Percentiles rank a stretch among this genome's conserved stretches.
These are phyloP conservation scores for Drosophila anomalata DNA, from an alignment of 2,888 invertebrate species.

Conservation along the genomic window DNA sequence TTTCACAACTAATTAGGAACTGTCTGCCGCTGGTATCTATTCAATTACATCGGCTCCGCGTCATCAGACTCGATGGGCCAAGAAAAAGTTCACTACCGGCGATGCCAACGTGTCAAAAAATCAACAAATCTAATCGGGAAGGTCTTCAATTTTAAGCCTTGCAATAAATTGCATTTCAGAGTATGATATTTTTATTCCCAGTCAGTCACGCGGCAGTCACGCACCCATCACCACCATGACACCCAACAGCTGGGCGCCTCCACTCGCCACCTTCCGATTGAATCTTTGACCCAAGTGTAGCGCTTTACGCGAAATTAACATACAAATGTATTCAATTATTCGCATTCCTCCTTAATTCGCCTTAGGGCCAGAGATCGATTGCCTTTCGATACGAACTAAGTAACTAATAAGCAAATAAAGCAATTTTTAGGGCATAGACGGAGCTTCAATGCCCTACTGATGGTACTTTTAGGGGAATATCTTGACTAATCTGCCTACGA, in stretches of 20 bases:
- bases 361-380: constrained; percentile 37
- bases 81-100: constrained; percentile 1
- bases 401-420: constrained; percentile 32
- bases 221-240: constrained; percentile 4
- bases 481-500: too few species aligned
- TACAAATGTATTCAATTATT: constrained; percentile 58
- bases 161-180: too few species aligned
- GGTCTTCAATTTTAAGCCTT: background rate
- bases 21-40: constrained; percentile 31
- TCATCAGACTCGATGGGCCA: constrained; percentile 7
- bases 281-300: constrained; percentile 37
- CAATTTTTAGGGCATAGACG: background rate
- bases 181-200: background rate
- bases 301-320: constrained; percentile 48
- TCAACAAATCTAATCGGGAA: background rate
- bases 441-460: background rate
- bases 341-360: constrained; percentile 37
- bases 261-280: constrained; percentile 26
- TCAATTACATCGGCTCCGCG: constrained; percentile 42
- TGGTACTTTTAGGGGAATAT: background rate
- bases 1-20: constrained; percentile 56
- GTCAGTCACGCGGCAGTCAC: background rate
- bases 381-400: constrained; percentile 30
- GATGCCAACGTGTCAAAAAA: constrained; percentile 13
- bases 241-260: constrained; percentile 13